These are phyloP conservation scores for Aradophagus sp. DNA, from an alignment of 1,140 invertebrate genomes.

Conservation along the genomic window DNA sequence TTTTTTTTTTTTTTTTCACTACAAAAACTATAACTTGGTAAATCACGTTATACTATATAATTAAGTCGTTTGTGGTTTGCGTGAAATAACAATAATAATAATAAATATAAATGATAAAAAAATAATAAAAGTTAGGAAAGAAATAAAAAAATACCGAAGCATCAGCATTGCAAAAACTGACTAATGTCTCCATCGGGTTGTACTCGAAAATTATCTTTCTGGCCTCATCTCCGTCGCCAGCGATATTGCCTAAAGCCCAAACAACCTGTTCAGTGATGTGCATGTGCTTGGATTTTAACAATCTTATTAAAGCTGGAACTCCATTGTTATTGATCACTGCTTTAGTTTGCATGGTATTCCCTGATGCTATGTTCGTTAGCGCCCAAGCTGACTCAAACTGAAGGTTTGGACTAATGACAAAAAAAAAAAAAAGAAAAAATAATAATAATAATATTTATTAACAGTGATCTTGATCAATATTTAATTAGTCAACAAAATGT, in stretches of 20 bases:
- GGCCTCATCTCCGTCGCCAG: slow-evolving; percentile 87
- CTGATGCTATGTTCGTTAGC: slow-evolving; percentile 98
- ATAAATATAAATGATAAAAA: no score
- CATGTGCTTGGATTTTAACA: slow-evolving; percentile 83
- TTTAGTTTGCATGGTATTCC: slow-evolving; percentile 91
- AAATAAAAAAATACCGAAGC: slow-evolving; percentile 70
- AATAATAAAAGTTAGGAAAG: no score
- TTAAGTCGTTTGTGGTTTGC: no score
- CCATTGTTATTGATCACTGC: slow-evolving; percentile 90
- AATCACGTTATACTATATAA: no score
- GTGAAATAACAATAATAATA: no score
- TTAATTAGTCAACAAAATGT: no score
- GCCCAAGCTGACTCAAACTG: slow-evolving; percentile 99
- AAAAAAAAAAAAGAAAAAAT: slow-evolving; percentile 16
- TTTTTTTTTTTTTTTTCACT: no score
- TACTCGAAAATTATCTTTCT: slow-evolving; percentile 84
- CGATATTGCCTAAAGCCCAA: slow-evolving; percentile 98
- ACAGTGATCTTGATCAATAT: no score
- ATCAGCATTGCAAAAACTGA: slow-evolving; percentile 80
- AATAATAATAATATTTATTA: no score
- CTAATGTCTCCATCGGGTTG: slow-evolving; percentile 80
- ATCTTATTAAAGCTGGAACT: slow-evolving; percentile 86
- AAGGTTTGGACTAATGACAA: slow-evolving; percentile 68
- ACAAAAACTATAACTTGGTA: no score
- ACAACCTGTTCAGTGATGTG: slow-evolving; percentile 97